Base-by-base conservation (phyloP, 2,113 vertebrate genomes). In the Vicugna pacos region DNA sequence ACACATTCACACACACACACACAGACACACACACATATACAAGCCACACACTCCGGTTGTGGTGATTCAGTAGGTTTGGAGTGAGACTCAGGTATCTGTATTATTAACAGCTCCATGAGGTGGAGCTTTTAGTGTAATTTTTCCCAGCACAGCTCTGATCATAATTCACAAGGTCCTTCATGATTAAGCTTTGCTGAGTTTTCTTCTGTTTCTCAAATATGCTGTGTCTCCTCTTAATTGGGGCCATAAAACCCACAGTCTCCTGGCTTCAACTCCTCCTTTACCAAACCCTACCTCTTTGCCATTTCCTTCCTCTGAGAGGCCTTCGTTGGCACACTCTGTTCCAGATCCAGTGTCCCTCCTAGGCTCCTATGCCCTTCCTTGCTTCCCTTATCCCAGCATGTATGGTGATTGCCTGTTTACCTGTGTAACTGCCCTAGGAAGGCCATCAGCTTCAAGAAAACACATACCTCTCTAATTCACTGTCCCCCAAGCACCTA, bases 131-230 rank as follows among this genome's bases (percentile, higher is more conserved):
- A 13, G 42, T 62, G 12, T 75, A 15, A 52, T 72, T 90, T 85
- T 52, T 82, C 58, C 26, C 67, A 65, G 84, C 32, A 76, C 15
- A 96, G 9, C 54, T 85, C 35, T 92, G 64, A 15, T 32, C 13
- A 32, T 22, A 76, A 46, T 12, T 89, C 54, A 38, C 1, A 85
- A 86, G 19, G n/a, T 5, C 16, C 17, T 82, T 70, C 56, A 56
- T 4, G 14, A 10, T 70, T 20, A 94, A 48, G 50, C 30, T 60
- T 42, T 38, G 16, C 56, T 87, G 28, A 89, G 42, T 16, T 70
- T 81, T 75, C 65, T 81, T 89, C 73, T 82, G 54, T 82, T 83
- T 83, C 69, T 70, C 52, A 89, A 77, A 54, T 58, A 54, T 65
- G 28, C 30, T 35, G 2, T 79, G 32, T 79, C 88, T 95, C 70